Percentiles rank a stretch among this genome's conserved stretches.
Evolutionary conservation across 2,797 vertebrate genomes (phyloP).

Genomic region (Micropoecilia bifurca): DNA sequence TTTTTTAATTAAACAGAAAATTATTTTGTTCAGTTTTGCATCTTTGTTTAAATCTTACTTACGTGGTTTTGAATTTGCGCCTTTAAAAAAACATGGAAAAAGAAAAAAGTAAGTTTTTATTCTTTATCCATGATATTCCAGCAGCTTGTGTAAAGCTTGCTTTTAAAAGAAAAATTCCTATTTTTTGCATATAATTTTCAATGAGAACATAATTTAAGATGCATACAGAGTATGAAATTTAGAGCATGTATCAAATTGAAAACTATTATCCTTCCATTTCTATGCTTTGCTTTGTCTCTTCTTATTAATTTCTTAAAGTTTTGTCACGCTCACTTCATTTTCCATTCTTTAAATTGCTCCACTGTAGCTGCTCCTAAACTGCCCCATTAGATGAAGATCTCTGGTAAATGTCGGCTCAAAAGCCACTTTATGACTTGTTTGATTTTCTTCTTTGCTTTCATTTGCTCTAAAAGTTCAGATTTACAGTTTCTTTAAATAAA

Average conservation of each 20-base stretch:
- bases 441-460: background rate
- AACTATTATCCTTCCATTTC: background rate
- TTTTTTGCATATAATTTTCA: background rate
- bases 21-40: background rate
- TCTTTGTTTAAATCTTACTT: background rate
- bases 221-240: background rate
- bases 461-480: background rate
- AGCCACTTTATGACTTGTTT: background rate
- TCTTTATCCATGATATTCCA: background rate
- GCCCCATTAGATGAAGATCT: background rate
- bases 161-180: background rate
- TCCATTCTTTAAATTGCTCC: background rate
- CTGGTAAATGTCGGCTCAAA: background rate
- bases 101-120: background rate
- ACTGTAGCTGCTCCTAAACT: background rate
- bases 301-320: background rate
- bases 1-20: background rate
- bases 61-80: background rate
- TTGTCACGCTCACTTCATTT: background rate
- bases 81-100: too few species aligned
- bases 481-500: constrained; percentile 2
- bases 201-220: background rate
- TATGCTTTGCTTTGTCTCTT: background rate
- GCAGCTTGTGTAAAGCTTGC: background rate
- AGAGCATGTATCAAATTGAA: background rate